Base-by-base conservation (phyloP, 2,113 vertebrate species). In the Vulpes lagopus region DNA sequence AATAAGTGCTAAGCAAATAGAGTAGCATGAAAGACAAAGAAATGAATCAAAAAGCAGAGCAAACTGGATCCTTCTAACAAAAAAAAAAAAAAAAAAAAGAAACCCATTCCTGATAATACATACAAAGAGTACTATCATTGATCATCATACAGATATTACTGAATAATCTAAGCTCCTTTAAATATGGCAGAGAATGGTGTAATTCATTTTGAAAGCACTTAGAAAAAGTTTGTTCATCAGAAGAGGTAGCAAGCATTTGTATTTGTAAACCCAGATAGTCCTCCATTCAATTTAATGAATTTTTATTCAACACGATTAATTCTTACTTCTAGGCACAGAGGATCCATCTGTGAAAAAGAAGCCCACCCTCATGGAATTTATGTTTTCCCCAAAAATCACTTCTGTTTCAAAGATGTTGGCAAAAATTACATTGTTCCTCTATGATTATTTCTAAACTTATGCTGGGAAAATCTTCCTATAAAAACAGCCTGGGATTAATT, bases 1-100 rank as follows among this genome's bases (percentile, higher is more conserved):
- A 90, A 73, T 91, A 82, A 32, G 23, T 81, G 19, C 53, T 57
- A 71, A 82, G 69, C 30, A 82, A 69, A 62, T 43, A 74, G 27
- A 82, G 11, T 91, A 16, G 19, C 59, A n/a, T 38, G 43, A 94
- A 92, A 89, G 25, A 49, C 35, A 92, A 89, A 89, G 5, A 95
- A 12, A 57, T 71, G 35, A 84, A 23, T 55, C n/a, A 57, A 55
- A 49, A 79, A 51, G 25, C 43, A 81, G 2, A 35, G 62, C 3
- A 14, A 35, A 0, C 11, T 7, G 5, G 49, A 43, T 92, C 55
- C 89, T 20, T 59, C 23, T 86, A 81, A 65, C 59, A 51, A 65
- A 85, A 53, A 35, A 12, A 55, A 55, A 55, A 2, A 55, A 55
- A 55, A 55, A 2, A 0, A 55, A 55, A 49, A 60, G 82, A 51